Conservation (phyloP, 2,888 invertebrate species). For the Cabera pusaria region DNA sequence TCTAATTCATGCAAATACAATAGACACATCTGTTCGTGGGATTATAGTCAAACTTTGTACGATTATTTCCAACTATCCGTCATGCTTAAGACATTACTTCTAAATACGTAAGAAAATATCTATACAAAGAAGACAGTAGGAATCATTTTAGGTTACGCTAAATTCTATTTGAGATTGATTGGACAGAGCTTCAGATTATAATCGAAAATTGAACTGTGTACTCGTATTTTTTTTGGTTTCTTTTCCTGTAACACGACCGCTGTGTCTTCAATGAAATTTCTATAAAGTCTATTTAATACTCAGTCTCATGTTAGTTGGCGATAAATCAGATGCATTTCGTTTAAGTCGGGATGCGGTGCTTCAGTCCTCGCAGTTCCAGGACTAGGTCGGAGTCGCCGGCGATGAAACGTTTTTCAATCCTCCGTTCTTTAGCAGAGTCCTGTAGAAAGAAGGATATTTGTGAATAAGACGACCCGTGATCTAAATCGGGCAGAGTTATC, state of each 20-base stretch:
- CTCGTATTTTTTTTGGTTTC: slow-evolving; percentile 42
- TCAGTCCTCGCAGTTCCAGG: slow-evolving; percentile 85
- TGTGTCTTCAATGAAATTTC: slow-evolving; percentile 56
- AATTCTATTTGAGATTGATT: slow-evolving; percentile 7
- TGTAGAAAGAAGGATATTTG: slow-evolving; percentile 46
- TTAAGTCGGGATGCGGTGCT: slow-evolving; percentile 84
- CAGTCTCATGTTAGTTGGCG: slow-evolving; percentile 81
- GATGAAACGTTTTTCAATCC: slow-evolving; percentile 86
- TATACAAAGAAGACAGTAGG: slow-evolving; percentile 17
- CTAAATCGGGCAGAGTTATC: slow-evolving; percentile 19
- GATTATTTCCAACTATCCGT: slow-evolving; percentile 54
- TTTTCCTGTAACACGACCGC: slow-evolving; percentile 39
- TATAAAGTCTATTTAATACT: slow-evolving; percentile 75
- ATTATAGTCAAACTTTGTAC: slow-evolving; percentile 80
- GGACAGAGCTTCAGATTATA: slow-evolving; percentile 11
- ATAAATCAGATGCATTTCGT: slow-evolving; percentile 50
- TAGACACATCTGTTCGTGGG: slow-evolving; percentile 54
- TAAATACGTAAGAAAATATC: slow-evolving; percentile 16
- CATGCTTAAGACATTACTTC: slow-evolving; percentile 12
- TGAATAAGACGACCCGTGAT: slow-evolving; percentile 6
- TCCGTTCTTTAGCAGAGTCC: slow-evolving; percentile 59
- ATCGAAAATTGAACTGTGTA: slow-evolving; percentile 14
- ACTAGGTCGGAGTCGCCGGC: slow-evolving; percentile 85
- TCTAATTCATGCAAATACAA: slow-evolving; percentile 46
- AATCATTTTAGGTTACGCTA: slow-evolving; percentile 29